Base-by-base conservation (phyloP, 2,888 invertebrate species). In the Drosophila crucigera region DNA sequence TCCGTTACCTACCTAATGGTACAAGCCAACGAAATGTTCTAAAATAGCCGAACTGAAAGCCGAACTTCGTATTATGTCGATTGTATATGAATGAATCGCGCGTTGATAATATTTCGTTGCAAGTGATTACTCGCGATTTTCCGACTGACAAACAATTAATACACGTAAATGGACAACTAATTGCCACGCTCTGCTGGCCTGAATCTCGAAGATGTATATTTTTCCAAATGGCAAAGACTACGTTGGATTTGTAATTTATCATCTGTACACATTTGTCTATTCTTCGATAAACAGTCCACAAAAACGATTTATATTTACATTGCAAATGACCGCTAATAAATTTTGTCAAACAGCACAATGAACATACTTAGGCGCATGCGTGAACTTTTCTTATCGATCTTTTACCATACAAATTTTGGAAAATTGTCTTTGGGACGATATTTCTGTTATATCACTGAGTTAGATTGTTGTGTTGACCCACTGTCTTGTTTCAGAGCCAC, bases 101-200 rank as follows among this genome's bases (percentile, higher is more conserved):
- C 9, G 39, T 39, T 39, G 3, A 39, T 19, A 39, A 19, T 4
- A 37, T 37, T 19, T 16, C 37, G 16, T 16, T 37, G 37, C 37
- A 7, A 37, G 37, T 37, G 37, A 16, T 60, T 84, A 69, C 76
- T 78, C 78, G 69, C 66, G 37, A 70, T 84, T 78, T 71, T 41
- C n/a, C 68, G 76, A 39, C 53, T 47, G 37, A 53, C 59, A 60
- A 50, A 78, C 68, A 78, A 70, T 73, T 78, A 78, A 78, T 73
- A 73, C 50, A 65, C 68, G 61, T 52, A 69, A 71, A 69, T 68
- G 55, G 64, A 70, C 66, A 49, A 60, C 61, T 71, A 68, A 80
- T 83, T 80, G 71, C 61, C 56, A 71, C 76, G 83, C 76, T 80
- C 52, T 52, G 56, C 9, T 37, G 19, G 52, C n/a, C 49, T 50